Evolutionary conservation across 2,797 vertebrate species (phyloP).

Genomic region (Rhinella marina): DNA sequence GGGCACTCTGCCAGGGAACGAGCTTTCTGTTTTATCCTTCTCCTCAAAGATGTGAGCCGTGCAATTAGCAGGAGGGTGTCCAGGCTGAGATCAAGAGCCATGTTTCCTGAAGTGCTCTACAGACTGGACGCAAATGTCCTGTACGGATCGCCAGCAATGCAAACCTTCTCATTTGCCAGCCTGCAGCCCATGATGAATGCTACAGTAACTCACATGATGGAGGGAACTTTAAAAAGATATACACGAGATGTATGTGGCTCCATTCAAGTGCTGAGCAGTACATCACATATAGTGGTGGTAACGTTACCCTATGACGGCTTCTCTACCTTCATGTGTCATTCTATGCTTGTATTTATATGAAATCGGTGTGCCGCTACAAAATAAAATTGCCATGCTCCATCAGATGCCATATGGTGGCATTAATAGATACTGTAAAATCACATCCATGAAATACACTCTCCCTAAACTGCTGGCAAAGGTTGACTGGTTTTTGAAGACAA

Average conservation of each 20-base stretch:
- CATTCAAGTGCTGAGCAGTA: neutral
- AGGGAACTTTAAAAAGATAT: neutral
- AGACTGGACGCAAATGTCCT: neutral
- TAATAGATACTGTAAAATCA: neutral
- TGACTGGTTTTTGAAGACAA: neutral
- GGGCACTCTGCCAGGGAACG: conserved; percentile 3
- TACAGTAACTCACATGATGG: neutral
- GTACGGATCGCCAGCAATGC: neutral
- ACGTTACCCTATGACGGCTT: neutral
- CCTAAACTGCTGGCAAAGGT: neutral
- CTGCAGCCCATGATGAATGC: neutral
- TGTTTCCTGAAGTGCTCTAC: neutral
- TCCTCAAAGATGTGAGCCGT: neutral
- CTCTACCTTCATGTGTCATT: neutral
- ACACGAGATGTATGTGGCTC: neutral
- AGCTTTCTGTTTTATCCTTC: conserved; percentile 20
- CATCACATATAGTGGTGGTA: neutral
- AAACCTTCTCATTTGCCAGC: neutral
- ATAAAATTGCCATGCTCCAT: neutral
- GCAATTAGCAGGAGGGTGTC: neutral
- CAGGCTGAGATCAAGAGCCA: conserved; percentile 8
- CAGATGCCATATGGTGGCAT: neutral
- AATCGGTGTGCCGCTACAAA: neutral
- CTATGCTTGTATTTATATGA: neutral
- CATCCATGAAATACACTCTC: neutral